Conservation (phyloP, 1,140 invertebrate genomes). For the Drosophila azteca region DNA sequence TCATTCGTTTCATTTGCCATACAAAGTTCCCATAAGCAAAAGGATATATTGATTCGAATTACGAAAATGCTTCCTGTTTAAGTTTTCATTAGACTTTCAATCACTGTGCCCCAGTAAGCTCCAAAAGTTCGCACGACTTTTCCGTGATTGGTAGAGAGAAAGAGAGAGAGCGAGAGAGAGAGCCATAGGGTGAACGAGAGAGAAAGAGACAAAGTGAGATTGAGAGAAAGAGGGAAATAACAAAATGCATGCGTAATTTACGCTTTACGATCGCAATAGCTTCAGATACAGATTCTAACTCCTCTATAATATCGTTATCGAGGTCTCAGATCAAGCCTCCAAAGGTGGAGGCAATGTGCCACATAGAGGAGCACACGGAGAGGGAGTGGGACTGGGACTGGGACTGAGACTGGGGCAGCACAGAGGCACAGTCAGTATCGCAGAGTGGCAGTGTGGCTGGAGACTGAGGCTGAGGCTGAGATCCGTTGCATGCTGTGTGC, state of each 20-base stretch:
- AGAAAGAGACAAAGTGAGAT: neutral
- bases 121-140: slow-evolving; percentile 61
- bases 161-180: neutral
- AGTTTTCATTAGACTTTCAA: neutral
- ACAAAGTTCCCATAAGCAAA: neutral
- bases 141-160: neutral
- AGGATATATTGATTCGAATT: neutral
- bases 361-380: neutral
- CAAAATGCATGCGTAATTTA: slow-evolving; percentile 59
- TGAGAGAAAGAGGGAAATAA: slow-evolving; percentile 9
- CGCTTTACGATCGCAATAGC: slow-evolving; percentile 64
- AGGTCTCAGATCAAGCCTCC: slow-evolving; percentile 33
- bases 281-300: slow-evolving; percentile 48
- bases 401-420: no score
- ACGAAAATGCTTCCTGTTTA: neutral
- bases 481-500: slow-evolving; percentile 72
- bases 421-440: neutral
- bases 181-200: neutral
- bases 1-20: no score
- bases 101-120: slow-evolving; percentile 15
- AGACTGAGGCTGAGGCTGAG: slow-evolving; percentile 17
- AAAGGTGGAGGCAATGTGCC: neutral
- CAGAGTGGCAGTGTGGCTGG: neutral
- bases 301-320: slow-evolving; percentile 41
- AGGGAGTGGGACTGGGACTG: neutral